Conservation (phyloP, 2,888 invertebrate genomes). For the Notodonta ziczac region DNA sequence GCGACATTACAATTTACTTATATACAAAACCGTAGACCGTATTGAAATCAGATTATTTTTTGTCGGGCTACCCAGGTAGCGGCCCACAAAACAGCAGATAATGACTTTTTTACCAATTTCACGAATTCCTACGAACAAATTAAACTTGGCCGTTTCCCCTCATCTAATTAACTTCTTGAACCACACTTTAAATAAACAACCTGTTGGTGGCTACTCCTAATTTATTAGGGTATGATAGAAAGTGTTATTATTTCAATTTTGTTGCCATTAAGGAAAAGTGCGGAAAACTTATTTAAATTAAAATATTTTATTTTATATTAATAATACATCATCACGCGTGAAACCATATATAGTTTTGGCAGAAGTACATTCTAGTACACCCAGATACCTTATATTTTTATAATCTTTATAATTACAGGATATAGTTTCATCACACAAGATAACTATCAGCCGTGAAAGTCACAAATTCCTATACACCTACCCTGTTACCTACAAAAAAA, state of each 20-base stretch:
- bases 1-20: no score
- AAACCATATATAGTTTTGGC: no score
- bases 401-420: no score
- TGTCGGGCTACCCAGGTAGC: conserved; percentile 24
- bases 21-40: background rate
- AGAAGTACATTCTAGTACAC: no score
- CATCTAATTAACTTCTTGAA: conserved; percentile 51
- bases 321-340: no score
- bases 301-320: no score
- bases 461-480: no score
- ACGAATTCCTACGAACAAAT: conserved; percentile 47
- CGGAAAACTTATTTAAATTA: no score
- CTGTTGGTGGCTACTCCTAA: conserved; percentile 38
- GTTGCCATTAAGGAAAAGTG: background rate
- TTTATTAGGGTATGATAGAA: conserved; percentile 22
- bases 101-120: conserved; percentile 47
- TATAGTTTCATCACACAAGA: no score
- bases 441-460: no score
- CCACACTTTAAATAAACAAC: conserved; percentile 45
- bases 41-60: conserved; percentile 20
- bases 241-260: background rate
- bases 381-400: no score
- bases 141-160: conserved; percentile 48
- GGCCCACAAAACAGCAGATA: conserved; percentile 37
- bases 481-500: no score